These are phyloP conservation scores for Poecilia wingei DNA, from an alignment of 2,797 vertebrate species.

Conservation along the genomic window DNA sequence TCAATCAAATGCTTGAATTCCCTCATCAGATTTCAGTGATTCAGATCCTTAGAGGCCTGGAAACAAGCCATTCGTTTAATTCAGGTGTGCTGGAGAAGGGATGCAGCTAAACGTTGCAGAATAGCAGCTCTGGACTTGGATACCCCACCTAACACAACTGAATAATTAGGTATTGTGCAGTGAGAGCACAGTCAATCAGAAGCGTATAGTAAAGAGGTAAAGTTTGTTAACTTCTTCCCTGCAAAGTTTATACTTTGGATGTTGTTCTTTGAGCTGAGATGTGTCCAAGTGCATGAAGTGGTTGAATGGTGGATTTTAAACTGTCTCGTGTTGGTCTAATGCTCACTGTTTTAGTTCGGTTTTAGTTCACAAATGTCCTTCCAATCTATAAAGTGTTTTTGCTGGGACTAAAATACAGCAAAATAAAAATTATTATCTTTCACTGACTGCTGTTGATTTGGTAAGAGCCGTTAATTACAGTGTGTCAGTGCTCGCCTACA, in stretches of 20 bases:
- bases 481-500: constrained; percentile 58
- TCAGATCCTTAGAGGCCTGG: background rate
- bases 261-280: no score
- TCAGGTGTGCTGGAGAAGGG: background rate
- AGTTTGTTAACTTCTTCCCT: no score
- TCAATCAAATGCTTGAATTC: background rate
- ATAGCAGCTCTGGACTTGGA: background rate
- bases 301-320: no score
- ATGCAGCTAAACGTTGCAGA: background rate
- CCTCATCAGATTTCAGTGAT: background rate
- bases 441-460: constrained; percentile 61
- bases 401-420: constrained; percentile 43
- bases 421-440: constrained; percentile 61
- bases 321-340: no score
- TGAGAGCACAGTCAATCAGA: background rate
- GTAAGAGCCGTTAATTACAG: constrained; percentile 75
- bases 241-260: no score
- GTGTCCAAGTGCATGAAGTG: no score
- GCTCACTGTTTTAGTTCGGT: no score
- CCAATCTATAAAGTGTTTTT: constrained; percentile 10
- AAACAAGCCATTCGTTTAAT: background rate
- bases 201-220: background rate
- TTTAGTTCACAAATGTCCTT: no score
- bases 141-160: background rate
- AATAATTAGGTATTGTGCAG: background rate